Base-by-base conservation (phyloP, 2,888 invertebrate species). In the Rutpela maculata region DNA sequence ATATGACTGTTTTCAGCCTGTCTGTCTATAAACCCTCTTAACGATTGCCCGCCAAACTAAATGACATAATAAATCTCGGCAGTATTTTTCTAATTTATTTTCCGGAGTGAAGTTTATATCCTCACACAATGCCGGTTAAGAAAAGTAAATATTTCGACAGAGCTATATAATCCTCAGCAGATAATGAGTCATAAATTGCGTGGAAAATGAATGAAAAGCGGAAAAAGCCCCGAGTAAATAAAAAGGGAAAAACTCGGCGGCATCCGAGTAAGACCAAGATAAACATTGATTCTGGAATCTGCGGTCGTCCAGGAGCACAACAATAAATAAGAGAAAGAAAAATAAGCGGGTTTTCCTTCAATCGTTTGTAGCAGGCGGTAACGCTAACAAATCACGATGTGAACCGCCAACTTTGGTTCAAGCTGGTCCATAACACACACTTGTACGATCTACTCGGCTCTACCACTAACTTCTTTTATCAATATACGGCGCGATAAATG, bases 151-250 rank as follows among this genome's bases (percentile, higher is more conserved):
- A 83, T 83, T 85, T 85, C 83, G 83, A 80, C 82, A 80, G 81
- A 81, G 80, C 81, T 79, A 81, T 82, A 82, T 83, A 84, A 81
- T 80, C 82, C 82, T 75, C 79, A 80, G 78, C 77, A 83, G 81
- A 84, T 85, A 85, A 85, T 84, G 84, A 84, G 83, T 80, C 83
- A 85, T 85, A 85, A 85, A 85, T 85, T 81, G 84, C 78, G 75
- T 71, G 79, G 82, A 82, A 83, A 84, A 84, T 84, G 84, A 84
- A 85, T 83, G 83, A 84, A 83, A 83, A 80, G 79, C 78, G 80
- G 80, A 79, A 77, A 63, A 74, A 75, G n/a, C n/a, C 77, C 60
- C 69, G 74, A 55, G 76, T 66, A 78, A 79, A 83, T 80, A 80
- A 80, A 83, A 76, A 71, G 67, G 69, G 69, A 59, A 59, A 59